Percentiles rank a stretch among this genome's conserved stretches.
These are phyloP conservation scores for Apantesis nais DNA, from an alignment of 2,888 invertebrate genomes.

Conservation along the genomic window DNA sequence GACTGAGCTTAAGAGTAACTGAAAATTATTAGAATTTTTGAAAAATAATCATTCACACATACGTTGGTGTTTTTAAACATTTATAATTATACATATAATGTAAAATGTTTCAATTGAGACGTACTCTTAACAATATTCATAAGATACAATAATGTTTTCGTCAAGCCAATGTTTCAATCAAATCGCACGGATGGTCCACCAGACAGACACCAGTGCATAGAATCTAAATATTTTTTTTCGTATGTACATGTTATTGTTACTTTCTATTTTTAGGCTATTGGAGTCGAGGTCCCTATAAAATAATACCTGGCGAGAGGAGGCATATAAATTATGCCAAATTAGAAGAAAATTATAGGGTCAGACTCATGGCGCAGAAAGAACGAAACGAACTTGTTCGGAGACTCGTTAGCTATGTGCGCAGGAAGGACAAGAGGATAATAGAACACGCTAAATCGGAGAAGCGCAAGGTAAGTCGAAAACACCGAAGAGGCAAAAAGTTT, in stretches of 20 bases:
- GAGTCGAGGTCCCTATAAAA: conserved; percentile 97
- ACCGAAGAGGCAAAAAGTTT: too few relatives aligned
- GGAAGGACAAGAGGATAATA: conserved; percentile 96
- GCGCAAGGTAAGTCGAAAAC: conserved; percentile 67
- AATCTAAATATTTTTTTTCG: background rate
- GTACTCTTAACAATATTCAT: too few relatives aligned
- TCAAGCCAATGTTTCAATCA: background rate
- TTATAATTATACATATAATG: too few relatives aligned
- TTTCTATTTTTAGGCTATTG: conserved; percentile 83
- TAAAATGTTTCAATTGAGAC: too few relatives aligned
- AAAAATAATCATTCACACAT: too few relatives aligned
- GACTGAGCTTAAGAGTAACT: too few relatives aligned
- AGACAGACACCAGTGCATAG: too few relatives aligned
- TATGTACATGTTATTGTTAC: background rate
- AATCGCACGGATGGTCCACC: too few relatives aligned
- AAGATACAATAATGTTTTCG: too few relatives aligned
- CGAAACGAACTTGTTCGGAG: conserved; percentile 97
- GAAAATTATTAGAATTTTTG: too few relatives aligned
- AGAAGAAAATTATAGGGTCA: conserved; percentile 97
- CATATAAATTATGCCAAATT: conserved; percentile 82
- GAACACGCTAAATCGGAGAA: conserved; percentile 78
- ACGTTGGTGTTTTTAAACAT: too few relatives aligned
- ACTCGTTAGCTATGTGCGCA: conserved; percentile 95
- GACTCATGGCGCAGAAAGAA: conserved; percentile 87
- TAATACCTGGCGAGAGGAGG: conserved; percentile 92